These are phyloP conservation scores for Sminthurinus aureus DNA, from an alignment of 2,888 invertebrate species.

Conservation along the genomic window DNA sequence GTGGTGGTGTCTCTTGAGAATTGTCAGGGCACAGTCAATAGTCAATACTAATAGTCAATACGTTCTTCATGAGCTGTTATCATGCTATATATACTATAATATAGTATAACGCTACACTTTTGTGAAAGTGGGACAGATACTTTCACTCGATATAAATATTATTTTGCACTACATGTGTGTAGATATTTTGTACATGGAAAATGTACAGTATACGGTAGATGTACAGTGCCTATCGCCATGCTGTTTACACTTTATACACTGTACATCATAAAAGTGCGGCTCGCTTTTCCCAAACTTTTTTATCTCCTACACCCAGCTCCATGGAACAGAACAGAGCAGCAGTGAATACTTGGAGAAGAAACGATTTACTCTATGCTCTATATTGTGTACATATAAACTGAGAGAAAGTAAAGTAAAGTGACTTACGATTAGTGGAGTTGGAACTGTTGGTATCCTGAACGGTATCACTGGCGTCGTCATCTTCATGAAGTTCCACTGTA, in stretches of 20 bases:
- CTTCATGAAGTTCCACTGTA: conserved; percentile 46
- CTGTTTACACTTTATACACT: too few species aligned
- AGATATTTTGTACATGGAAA: too few species aligned
- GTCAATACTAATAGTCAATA: too few species aligned
- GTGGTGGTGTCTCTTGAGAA: not conserved
- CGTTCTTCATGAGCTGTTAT: too few species aligned
- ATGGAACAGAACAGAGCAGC: not conserved
- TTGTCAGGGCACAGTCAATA: not conserved
- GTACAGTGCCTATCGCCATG: too few species aligned
- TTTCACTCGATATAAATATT: too few species aligned
- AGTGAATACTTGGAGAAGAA: not conserved
- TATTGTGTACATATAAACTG: not conserved
- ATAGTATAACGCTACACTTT: too few species aligned
- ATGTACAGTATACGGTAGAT: too few species aligned
- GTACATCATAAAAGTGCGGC: not conserved
- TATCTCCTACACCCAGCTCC: not conserved
- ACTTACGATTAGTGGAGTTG: conserved; percentile 56
- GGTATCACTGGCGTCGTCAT: conserved; percentile 28
- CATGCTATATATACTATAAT: too few species aligned
- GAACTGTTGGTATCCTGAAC: conserved; percentile 48
- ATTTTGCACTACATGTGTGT: too few species aligned
- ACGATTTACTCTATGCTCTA: not conserved
- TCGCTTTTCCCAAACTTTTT: not conserved
- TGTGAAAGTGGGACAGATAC: too few species aligned
- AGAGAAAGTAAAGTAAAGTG: conserved; percentile 5